Percentiles rank a stretch among this genome's conserved stretches.
These are phyloP conservation scores for Chloroclysta siterata DNA, from an alignment of 2,888 invertebrate genomes.

Conservation along the genomic window DNA sequence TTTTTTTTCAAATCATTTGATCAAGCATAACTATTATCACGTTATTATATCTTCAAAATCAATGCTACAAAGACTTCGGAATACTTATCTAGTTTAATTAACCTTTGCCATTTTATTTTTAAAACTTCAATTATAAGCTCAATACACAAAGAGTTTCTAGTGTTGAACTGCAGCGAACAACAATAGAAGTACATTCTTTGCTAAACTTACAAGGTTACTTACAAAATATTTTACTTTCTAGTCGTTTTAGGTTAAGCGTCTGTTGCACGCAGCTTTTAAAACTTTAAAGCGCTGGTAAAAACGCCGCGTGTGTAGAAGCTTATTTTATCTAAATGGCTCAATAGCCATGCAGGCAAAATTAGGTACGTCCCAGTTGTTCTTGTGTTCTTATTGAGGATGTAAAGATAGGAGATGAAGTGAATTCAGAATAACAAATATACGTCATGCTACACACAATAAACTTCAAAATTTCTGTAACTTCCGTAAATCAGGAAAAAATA, in stretches of 20 bases:
- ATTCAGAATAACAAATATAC: too few relatives aligned
- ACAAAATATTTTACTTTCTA: conserved; percentile 10
- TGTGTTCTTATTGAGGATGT: too few relatives aligned
- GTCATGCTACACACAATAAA: too few relatives aligned
- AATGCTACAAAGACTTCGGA: conserved; percentile 11
- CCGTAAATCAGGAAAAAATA: too few relatives aligned
- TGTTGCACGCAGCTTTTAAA: neutral
- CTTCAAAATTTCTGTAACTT: too few relatives aligned
- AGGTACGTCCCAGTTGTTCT: too few relatives aligned
- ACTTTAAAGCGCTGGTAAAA: too few relatives aligned
- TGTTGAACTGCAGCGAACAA: conserved; percentile 27
- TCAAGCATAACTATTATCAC: conserved; percentile 9
- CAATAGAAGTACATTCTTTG: conserved; percentile 32
- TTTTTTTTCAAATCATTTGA: conserved; percentile 4
- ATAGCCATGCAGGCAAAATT: too few relatives aligned
- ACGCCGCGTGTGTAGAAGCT: too few relatives aligned
- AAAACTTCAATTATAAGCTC: conserved; percentile 38
- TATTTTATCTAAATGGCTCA: too few relatives aligned
- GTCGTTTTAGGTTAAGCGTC: neutral
- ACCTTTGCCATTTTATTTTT: conserved; percentile 29
- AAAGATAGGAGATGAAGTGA: too few relatives aligned
- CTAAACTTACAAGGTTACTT: conserved; percentile 32
- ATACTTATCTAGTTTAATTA: conserved; percentile 11
- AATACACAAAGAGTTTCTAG: conserved; percentile 39
- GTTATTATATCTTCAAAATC: conserved; percentile 19